Base-by-base conservation (phyloP, 2,888 invertebrate species). In the Eretmocerus hayati region DNA sequence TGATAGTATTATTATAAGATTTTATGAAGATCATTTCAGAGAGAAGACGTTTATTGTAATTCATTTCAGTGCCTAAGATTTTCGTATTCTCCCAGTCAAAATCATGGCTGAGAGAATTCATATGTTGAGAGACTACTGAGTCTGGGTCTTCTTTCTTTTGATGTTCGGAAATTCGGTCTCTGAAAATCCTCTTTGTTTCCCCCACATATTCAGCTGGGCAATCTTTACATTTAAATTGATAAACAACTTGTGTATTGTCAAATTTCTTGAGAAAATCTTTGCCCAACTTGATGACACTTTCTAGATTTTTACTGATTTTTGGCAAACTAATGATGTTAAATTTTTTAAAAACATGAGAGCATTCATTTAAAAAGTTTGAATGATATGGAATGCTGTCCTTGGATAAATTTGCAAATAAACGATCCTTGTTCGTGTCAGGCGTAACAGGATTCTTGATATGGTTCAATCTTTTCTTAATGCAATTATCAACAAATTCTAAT, bases 11-110 rank as follows among this genome's bases (percentile, higher is more conserved):
- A 11, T 13, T 44, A 33, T 37, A n/a, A n/a, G n/a, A n/a, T n/a
- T n/a, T 26, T n/a, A 52, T 52, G 20, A 38, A 18, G 2, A 46
- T 33, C 46, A 49, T 49, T 42, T 53, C 46, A 2, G 26, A 11
- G 6, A 46, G 38, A 9, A 38, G 11, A 16, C 46, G 35, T 49
- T 53, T 46, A 23, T 31, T 49, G 18, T 31, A 44, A 23, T 49
- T 46, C 3, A 23, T 15, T 15, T 44, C 47, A 6, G n/a, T n/a
- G 20, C 37, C 32, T 22, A 49, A 13, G 20, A 53, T 45, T 35
- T 44, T 16, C 9, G 31, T 19, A 18, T 48, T 36, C 3, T 47
- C 31, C 20, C 32, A 53, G 44, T 53, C 22, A 30, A 53, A 47
- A 21, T 2, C 15, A 36, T 47, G 50, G 5, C 36, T 37, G 3